A percentile compares a stretch with the other conserved stretches of the same genome.
Conservation (phyloP, 2,113 vertebrate genomes). For the Mustelus asterias region DNA sequence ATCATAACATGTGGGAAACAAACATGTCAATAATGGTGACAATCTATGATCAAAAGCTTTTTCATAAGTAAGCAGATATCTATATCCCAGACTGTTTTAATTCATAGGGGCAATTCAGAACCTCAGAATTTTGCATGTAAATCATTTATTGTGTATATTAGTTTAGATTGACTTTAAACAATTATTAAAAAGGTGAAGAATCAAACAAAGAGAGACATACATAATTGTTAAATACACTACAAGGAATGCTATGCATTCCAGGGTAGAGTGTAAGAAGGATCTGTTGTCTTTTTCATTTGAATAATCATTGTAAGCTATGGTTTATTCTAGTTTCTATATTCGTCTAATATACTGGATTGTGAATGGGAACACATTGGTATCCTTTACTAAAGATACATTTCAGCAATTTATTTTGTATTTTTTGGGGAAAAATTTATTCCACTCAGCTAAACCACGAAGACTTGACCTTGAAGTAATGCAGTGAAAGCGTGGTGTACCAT, state of each 20-base stretch:
- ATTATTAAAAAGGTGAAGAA: neutral
- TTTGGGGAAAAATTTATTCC: slow-evolving; percentile 10
- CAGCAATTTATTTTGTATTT: neutral
- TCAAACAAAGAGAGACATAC: neutral
- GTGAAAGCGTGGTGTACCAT: neutral
- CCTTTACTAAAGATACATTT: neutral
- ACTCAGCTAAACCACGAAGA: neutral
- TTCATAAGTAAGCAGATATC: neutral
- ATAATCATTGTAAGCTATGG: neutral
- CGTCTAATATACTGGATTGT: neutral
- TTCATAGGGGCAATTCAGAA: neutral
- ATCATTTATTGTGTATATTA: neutral
- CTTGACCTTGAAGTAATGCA: neutral
- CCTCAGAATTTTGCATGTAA: slow-evolving; percentile 1
- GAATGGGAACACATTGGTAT: slow-evolving; percentile 8
- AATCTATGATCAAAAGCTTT: neutral
- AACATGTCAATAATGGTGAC: neutral
- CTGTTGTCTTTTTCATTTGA: neutral
- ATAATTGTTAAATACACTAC: neutral
- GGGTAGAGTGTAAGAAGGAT: neutral
- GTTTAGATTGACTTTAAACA: neutral
- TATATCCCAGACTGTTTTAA: neutral
- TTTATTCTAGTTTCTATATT: neutral
- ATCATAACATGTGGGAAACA: slow-evolving; percentile 7
- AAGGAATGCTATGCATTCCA: slow-evolving; percentile 3